Evolutionary conservation across 2,113 vertebrate genomes (phyloP).

Genomic region (Alethe castanea): DNA sequence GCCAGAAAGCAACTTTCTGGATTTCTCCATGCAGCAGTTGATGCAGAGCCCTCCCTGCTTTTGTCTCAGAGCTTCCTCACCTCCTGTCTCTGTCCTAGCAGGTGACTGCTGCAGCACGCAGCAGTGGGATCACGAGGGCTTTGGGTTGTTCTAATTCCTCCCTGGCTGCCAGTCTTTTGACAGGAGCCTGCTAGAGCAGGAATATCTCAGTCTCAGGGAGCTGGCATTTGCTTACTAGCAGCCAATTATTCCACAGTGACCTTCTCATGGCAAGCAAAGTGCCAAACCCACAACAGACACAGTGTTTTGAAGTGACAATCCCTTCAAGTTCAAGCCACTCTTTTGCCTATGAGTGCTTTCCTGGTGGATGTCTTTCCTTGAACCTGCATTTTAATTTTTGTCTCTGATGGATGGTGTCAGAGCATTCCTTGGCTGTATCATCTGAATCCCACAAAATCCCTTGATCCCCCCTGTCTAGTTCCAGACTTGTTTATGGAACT

Average conservation of each 20-base stretch:
- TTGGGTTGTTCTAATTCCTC: background rate
- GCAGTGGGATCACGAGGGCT: background rate
- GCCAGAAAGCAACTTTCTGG: background rate
- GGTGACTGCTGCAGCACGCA: background rate
- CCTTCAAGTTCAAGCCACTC: background rate
- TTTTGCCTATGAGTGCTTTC: background rate
- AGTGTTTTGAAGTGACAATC: background rate
- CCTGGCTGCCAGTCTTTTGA: background rate
- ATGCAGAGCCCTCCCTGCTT: background rate
- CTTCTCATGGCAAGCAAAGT: background rate
- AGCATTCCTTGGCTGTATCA: constrained; percentile 32
- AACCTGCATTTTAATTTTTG: background rate
- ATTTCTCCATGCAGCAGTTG: rapidly evolving
- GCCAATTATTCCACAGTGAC: background rate
- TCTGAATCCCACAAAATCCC: constrained; percentile 6
- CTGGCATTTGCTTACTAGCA: background rate
- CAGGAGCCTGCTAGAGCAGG: background rate
- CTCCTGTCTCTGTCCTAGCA: background rate
- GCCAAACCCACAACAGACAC: background rate
- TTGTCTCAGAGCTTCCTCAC: background rate
- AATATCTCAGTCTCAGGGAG: background rate
- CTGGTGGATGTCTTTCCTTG: background rate
- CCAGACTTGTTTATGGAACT: constrained; percentile 60
- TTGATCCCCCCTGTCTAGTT: constrained; percentile 47
- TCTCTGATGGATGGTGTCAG: background rate